Conservation (phyloP, 2,888 invertebrate species). For the Brachypalpus laphriformis region DNA sequence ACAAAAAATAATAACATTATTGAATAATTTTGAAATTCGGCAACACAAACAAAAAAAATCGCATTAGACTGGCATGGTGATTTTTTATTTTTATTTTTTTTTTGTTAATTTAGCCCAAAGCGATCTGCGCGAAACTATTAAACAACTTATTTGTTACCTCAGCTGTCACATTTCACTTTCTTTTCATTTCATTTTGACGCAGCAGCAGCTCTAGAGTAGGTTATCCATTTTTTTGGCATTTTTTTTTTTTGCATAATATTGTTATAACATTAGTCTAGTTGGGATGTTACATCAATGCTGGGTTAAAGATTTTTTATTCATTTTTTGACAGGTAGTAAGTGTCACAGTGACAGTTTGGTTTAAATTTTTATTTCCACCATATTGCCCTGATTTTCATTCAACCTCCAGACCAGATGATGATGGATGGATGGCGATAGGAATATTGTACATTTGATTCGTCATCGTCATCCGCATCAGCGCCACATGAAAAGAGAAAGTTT, state of each 20-base stretch:
- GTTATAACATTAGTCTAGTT: constrained; percentile 56
- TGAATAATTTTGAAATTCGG: constrained; percentile 68
- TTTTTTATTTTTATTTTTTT: background rate
- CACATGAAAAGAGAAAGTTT: constrained; percentile 55
- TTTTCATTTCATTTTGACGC: constrained; percentile 70
- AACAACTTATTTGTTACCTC: constrained; percentile 73
- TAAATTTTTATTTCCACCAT: background rate
- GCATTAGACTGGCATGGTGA: constrained; percentile 42
- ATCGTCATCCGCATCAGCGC: constrained; percentile 24
- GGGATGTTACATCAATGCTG: constrained; percentile 55
- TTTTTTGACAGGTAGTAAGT: constrained; percentile 28
- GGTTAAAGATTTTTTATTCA: constrained; percentile 11
- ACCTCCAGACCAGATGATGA: background rate
- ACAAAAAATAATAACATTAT: constrained; percentile 48
- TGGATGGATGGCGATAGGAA: constrained; percentile 18
- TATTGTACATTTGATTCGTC: constrained; percentile 18
- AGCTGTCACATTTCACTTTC: constrained; percentile 74
- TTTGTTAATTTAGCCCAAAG: constrained; percentile 62
- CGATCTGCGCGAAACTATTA: constrained; percentile 69
- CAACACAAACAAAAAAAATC: constrained; percentile 51
- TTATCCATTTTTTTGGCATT: constrained; percentile 55
- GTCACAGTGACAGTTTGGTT: constrained; percentile 30
- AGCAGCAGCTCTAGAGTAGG: constrained; percentile 57
- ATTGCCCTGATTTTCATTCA: constrained; percentile 22
- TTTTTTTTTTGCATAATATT: constrained; percentile 65